Conservation (phyloP, 2,888 invertebrate genomes). For the Amphipoea oculea region DNA sequence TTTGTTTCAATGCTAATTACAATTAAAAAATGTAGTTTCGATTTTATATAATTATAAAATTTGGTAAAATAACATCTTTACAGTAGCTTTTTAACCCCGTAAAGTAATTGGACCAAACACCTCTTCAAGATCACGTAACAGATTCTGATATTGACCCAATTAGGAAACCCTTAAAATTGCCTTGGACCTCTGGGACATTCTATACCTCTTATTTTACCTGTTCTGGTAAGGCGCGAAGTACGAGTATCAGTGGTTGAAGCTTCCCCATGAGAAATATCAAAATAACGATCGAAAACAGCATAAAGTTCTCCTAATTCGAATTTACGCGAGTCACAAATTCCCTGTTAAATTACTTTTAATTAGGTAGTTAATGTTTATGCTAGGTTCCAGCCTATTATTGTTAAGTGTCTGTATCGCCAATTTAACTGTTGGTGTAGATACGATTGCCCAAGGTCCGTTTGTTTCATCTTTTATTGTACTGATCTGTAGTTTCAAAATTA, state of each 20-base stretch:
- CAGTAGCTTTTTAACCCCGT: slow-evolving; percentile 5
- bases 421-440: slow-evolving; percentile 9
- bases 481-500: background rate
- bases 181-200: slow-evolving; percentile 47
- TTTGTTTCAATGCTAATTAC: background rate
- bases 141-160: slow-evolving; percentile 47
- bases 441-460: slow-evolving; percentile 5
- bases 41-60: background rate
- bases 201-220: slow-evolving; percentile 33
- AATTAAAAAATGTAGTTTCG: background rate
- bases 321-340: background rate
- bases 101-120: slow-evolving; percentile 31
- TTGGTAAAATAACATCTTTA: background rate
- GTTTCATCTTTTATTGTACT: background rate
- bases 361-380: slow-evolving; percentile 15
- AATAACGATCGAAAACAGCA: slow-evolving; percentile 25
- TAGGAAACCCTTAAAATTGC: slow-evolving; percentile 54
- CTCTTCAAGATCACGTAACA: slow-evolving; percentile 38
- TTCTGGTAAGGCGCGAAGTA: background rate
- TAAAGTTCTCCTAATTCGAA: slow-evolving; percentile 24
- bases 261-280: slow-evolving; percentile 14
- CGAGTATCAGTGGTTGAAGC: background rate
- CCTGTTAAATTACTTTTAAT: slow-evolving; percentile 20
- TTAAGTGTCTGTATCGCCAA: slow-evolving; percentile 6
- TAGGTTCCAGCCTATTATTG: slow-evolving; percentile 15